Evolutionary conservation across 1,140 invertebrate genomes (phyloP).

Genomic region (Aphelenchoides avenae): DNA sequence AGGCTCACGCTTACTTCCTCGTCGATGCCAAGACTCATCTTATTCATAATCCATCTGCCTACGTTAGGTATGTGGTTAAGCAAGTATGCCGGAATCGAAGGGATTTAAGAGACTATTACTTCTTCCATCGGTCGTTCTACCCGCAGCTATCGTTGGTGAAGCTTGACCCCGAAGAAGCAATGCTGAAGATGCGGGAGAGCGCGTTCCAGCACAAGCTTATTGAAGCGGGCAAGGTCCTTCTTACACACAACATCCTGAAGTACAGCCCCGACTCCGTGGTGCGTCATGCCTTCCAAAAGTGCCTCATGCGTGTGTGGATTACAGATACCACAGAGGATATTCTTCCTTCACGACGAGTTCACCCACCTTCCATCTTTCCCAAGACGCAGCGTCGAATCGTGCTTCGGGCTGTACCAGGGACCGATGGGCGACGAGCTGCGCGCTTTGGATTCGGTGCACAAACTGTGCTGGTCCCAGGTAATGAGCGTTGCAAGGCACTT

Average conservation of each 20-base stretch:
- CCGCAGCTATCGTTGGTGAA: conserved; percentile 90
- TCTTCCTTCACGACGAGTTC: conserved; percentile 97
- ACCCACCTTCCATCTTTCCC: conserved; percentile 98
- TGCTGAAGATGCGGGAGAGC: conserved; percentile 76
- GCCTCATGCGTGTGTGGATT: conserved; percentile 14
- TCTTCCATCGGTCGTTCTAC: conserved; percentile 96
- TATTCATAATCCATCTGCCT: conserved; percentile 59
- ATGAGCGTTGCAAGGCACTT: conserved; percentile 6
- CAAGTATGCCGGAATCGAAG: background rate
- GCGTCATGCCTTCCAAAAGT: conserved; percentile 11
- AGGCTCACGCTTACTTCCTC: conserved; percentile 84
- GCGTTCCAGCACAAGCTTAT: conserved; percentile 89
- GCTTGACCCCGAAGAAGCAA: conserved; percentile 84
- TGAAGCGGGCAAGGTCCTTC: conserved; percentile 82
- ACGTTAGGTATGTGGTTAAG: conserved; percentile 32
- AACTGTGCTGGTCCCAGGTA: conserved; percentile 89
- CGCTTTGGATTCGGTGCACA: conserved; percentile 87
- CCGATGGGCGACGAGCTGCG: conserved; percentile 85
- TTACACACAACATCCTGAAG: conserved; percentile 63
- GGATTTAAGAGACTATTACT: conserved; percentile 80
- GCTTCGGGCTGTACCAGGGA: conserved; percentile 86
- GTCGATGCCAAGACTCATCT: conserved; percentile 96
- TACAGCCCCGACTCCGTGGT: conserved; percentile 62
- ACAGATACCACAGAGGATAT: conserved; percentile 82
- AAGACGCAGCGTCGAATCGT: conserved; percentile 89